Conservation (phyloP, 2,797 vertebrate genomes). For the Mus caroli region DNA sequence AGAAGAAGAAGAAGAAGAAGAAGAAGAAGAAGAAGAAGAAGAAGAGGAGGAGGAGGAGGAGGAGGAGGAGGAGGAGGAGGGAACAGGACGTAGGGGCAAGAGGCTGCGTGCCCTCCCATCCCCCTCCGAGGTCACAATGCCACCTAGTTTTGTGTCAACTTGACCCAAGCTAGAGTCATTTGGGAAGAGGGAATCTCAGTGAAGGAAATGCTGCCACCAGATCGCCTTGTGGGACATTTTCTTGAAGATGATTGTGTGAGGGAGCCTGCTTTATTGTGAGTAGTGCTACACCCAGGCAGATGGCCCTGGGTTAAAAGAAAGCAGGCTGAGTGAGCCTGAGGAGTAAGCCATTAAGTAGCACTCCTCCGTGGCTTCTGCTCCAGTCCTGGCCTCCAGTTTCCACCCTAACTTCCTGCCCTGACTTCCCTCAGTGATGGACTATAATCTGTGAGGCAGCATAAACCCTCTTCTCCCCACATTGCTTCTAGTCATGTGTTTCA, state of each 20-base stretch:
- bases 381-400: not conserved
- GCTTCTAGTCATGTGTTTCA: not conserved
- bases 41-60: not conserved
- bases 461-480: not conserved
- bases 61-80: not conserved
- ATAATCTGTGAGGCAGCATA: not conserved
- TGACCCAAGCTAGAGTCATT: not conserved
- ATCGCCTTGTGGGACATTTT: not conserved
- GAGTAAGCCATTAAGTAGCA: not conserved
- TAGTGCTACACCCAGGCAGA: not conserved
- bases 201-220: not conserved
- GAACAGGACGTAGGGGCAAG: not conserved
- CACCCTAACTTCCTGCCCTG: not conserved
- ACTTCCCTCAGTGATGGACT: not conserved
- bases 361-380: not conserved
- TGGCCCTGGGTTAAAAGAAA: not conserved
- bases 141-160: not conserved
- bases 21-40: not conserved
- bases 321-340: not conserved
- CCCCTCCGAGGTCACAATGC: not conserved
- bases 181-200: not conserved
- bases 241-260: not conserved
- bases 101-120: not conserved
- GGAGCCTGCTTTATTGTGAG: not conserved
- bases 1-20: not conserved